Evolutionary conservation across 2,888 invertebrate species (phyloP), one percentile per base, ranked within the genome.

Genomic region (Julus scandinavius): DNA sequence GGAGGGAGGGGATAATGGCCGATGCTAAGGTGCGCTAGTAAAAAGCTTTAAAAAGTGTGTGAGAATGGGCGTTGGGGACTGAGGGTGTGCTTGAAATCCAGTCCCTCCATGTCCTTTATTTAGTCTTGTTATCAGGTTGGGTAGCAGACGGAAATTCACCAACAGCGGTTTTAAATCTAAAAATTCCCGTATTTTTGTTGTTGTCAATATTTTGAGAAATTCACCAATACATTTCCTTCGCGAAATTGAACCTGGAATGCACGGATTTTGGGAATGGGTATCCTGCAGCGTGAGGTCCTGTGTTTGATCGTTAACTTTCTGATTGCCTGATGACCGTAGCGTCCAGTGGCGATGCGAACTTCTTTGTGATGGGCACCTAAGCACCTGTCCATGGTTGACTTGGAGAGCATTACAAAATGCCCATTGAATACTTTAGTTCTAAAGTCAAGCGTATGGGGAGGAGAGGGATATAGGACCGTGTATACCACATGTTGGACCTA

Each of bases 1-100:
- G 72, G 11, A 72, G 54, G 54, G 54, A 54, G 54, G 72, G 72
- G 72, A 72, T 72, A 72, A 72, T 72, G 72, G 72, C 72, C 72
- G 72, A 45, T 45, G 45, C 72, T 72, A 72, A 29, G 72, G 72
- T 72, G 72, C 72, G 72, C 72, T 72, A 9, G 29, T 4, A 72
- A 72, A 72, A 72, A 20, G 11, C 6, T 29, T 29, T 29, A 72
- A 72, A 72, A 72, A 72, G 72, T 72, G 2, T 20, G 72, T 72
- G 72, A 29, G 72, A 72, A 72, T 29, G 9, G 72, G 4, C 63
- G 63, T 63, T 17, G n/a, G 63, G 63, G 2, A 7, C 17, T 63
- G 72, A 72, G 72, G 72, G 72, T 2, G 72, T 72, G 72, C 72
- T 9, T 29, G n/a, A n/a, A 63, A 63, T 63, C 63, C n/a, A 17